A percentile compares a stretch with the other conserved stretches of the same genome.
These are phyloP conservation scores for Ranitomeya variabilis DNA, from an alignment of 2,113 vertebrate species.

Conservation along the genomic window DNA sequence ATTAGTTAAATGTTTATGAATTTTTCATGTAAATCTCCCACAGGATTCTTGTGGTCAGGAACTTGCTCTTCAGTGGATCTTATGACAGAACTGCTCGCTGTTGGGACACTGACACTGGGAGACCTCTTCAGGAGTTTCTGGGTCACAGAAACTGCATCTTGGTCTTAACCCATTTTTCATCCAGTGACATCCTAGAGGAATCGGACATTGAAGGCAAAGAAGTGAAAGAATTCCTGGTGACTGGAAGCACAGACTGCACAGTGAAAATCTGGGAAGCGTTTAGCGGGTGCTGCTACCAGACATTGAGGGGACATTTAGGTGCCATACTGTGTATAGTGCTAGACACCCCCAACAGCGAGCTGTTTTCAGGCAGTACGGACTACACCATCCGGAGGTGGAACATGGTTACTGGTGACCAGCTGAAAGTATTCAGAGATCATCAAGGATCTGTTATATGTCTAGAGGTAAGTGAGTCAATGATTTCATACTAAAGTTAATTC, in stretches of 20 bases:
- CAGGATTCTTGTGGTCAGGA: conserved; percentile 75
- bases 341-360: conserved; percentile 70
- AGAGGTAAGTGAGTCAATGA: conserved; percentile 70
- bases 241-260: conserved; percentile 79
- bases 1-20: not conserved
- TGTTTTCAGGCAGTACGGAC: conserved; percentile 80
- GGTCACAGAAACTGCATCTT: conserved; percentile 81
- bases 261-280: conserved; percentile 81
- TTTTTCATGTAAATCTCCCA: not conserved
- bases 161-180: conserved; percentile 74
- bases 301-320: conserved; percentile 78
- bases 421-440: conserved; percentile 77
- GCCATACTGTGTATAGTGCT: conserved; percentile 78
- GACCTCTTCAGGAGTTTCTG: conserved; percentile 73
- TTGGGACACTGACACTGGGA: conserved; percentile 76
- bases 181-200: conserved; percentile 69
- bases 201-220: conserved; percentile 63
- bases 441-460: conserved; percentile 80
- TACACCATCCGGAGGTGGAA: conserved; percentile 79
- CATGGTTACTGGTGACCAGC: conserved; percentile 76
- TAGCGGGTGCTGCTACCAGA: conserved; percentile 78
- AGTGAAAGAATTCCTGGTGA: conserved; percentile 75
- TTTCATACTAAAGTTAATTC: not conserved
- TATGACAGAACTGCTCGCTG: conserved; percentile 79
- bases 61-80: conserved; percentile 79